phyloP scores from a whole-genome alignment of 2,888 invertebrate species.

The Diarsia brunnea region DNA sequence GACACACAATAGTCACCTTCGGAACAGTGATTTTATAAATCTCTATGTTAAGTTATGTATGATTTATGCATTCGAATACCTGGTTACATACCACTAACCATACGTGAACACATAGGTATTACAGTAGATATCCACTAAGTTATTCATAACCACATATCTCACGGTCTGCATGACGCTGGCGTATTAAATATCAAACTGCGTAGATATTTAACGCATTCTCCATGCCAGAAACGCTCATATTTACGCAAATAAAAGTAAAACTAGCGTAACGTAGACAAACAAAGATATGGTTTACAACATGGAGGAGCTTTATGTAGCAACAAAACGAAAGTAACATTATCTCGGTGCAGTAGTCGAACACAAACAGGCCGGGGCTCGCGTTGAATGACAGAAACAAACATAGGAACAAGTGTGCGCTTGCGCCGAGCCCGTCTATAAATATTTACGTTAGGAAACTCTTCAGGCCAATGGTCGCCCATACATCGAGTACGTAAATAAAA shows the following conservation, averaged over 20 bases:
- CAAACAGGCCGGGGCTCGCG: slow-evolving; percentile 78
- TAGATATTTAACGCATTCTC: slow-evolving; percentile 40
- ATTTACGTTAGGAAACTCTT: slow-evolving; percentile 89
- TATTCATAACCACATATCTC: slow-evolving; percentile 55
- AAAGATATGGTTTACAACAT: slow-evolving; percentile 65
- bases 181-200: slow-evolving; percentile 33
- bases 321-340: slow-evolving; percentile 78
- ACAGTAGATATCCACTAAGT: slow-evolving; percentile 26
- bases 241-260: slow-evolving; percentile 62
- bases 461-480: slow-evolving; percentile 88
- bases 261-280: slow-evolving; percentile 64
- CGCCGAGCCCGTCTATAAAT: slow-evolving; percentile 86
- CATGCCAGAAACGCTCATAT: slow-evolving; percentile 48
- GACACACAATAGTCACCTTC: slow-evolving; percentile 51
- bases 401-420: slow-evolving; percentile 86
- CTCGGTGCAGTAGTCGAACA: slow-evolving; percentile 64
- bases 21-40: slow-evolving; percentile 38
- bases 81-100: slow-evolving; percentile 5
- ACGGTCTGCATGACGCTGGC: slow-evolving; percentile 22
- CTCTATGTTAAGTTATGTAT: slow-evolving; percentile 35
- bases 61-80: slow-evolving; percentile 49
- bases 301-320: slow-evolving; percentile 71
- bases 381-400: slow-evolving; percentile 90
- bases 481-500: slow-evolving; percentile 84
- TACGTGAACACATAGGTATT: background rate